Percentiles rank a stretch among this genome's conserved stretches.
These are phyloP conservation scores for Pseudochirops cupreus DNA, from an alignment of 2,797 vertebrate species.

Conservation along the genomic window DNA sequence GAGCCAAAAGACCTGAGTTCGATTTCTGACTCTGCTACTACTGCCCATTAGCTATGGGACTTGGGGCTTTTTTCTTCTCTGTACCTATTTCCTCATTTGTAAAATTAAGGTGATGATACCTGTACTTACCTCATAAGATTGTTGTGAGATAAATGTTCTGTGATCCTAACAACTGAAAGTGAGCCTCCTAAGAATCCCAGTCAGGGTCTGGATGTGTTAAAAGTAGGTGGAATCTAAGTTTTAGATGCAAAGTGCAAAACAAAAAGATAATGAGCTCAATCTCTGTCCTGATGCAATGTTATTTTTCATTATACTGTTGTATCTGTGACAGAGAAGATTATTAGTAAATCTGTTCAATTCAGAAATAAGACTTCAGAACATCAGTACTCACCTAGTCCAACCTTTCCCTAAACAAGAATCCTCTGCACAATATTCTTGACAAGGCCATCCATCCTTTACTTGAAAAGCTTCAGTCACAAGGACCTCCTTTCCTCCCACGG, in stretches of 20 bases:
- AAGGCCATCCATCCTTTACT: too few relatives aligned
- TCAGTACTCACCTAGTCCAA: too few relatives aligned
- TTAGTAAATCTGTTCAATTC: not conserved
- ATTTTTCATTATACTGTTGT: not conserved
- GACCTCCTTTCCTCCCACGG: too few relatives aligned
- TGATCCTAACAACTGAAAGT: not conserved
- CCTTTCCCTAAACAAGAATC: too few relatives aligned
- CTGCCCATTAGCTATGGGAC: too few relatives aligned
- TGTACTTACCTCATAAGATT: not conserved
- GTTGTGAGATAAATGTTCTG: not conserved
- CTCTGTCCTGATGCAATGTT: not conserved
- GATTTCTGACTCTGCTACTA: not conserved
- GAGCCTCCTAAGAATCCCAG: not conserved
- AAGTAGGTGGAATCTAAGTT: not conserved
- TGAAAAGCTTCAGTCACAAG: too few relatives aligned
- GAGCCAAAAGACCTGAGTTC: not conserved
- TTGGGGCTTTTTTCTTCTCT: not conserved
- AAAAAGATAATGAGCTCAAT: not conserved
- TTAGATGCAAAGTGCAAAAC: not conserved
- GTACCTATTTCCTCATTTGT: too few relatives aligned
- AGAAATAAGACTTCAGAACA: too few relatives aligned
- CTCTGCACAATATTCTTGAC: too few relatives aligned
- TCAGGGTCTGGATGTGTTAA: not conserved
- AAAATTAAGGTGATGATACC: not conserved
- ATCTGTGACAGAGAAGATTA: not conserved